phyloP scores from a whole-genome alignment of 2,888 invertebrate genomes.

The Harpalus rufipes region DNA sequence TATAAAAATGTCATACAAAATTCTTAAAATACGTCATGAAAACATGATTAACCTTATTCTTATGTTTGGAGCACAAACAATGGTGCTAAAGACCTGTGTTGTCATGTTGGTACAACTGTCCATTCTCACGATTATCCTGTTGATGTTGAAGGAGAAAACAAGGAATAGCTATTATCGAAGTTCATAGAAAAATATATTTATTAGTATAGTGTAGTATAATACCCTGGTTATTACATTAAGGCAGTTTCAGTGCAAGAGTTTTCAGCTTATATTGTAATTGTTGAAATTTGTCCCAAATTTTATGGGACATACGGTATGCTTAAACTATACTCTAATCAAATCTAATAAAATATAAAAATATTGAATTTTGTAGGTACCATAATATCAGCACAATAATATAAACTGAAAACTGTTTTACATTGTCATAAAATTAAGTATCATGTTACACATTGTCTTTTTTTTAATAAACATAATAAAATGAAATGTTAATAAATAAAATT shows the following conservation, averaged over 20 bases:
- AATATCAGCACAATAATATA: too few species aligned
- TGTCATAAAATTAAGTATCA: too few species aligned
- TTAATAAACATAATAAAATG: too few species aligned
- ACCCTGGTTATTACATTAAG: conserved; percentile 40
- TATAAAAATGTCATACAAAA: conserved; percentile 4
- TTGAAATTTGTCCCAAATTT: too few species aligned
- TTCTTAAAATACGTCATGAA: not conserved
- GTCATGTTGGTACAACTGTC: conserved; percentile 57
- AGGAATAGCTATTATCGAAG: conserved; percentile 47
- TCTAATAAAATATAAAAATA: too few species aligned
- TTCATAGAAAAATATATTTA: conserved; percentile 64
- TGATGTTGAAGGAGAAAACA: conserved; percentile 58
- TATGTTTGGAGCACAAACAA: conserved; percentile 41
- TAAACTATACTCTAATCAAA: too few species aligned
- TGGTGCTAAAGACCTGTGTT: conserved; percentile 44
- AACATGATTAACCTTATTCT: conserved; percentile 6
- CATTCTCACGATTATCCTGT: conserved; percentile 56
- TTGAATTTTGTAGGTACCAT: too few species aligned
- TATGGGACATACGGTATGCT: too few species aligned
- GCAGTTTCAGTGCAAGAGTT: conserved; percentile 4
- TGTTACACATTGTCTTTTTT: not conserved
- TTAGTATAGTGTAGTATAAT: conserved; percentile 43
- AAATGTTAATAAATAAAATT: too few species aligned
- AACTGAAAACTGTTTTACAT: too few species aligned
- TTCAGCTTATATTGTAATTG: conserved; percentile 24